Base-by-base conservation (phyloP, 2,888 invertebrate genomes). In the Dinocampus coccinellae region DNA sequence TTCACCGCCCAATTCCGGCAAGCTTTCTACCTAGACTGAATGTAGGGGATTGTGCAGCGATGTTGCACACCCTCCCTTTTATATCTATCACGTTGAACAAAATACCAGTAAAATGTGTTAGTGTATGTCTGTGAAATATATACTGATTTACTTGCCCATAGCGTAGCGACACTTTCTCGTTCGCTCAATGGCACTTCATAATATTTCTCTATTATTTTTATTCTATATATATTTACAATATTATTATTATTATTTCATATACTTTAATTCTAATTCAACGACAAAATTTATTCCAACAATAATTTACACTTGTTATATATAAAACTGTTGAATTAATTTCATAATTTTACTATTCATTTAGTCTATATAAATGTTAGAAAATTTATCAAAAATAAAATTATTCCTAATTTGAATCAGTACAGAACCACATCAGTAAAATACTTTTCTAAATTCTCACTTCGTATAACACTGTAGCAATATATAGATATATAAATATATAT, bases 41-140 rank as follows among this genome's bases (percentile, higher is more conserved):
- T 42, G n/a, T 36, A 62, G 62, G 39, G 39, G 36, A 24, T 62
- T 64, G 53, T 47, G 20, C 29, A 64, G 16, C 63, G 52, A 29
- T 29, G 39, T 24, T 47, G 47, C 39, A 39, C 39, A 39, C 39
- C 47, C 29, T 29, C 42, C 20, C 29, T 20, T 73, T 73, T 71
- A 70, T 71, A 71, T 71, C 68, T 63, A 70, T 70, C 63, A 53
- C 36, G 16, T 16, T 16, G 53, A 39, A 42, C 24, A 62, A 34
- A 62, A 62, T 39, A n/a, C 62, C 3, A 22, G n/a, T 22, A n/a
- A 55, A n/a, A 10, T 26, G 24, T 24, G 16, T 33, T 29, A 29
- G 16, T 16, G 9, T 47, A 4, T 47, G 20, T 47, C 16, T 47
- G 47, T 47, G 47, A 47, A 47, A 47, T 47, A 47, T 47, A 47